Evolutionary conservation across 2,113 vertebrate species (phyloP).

Genomic region (Alectura lathami): DNA sequence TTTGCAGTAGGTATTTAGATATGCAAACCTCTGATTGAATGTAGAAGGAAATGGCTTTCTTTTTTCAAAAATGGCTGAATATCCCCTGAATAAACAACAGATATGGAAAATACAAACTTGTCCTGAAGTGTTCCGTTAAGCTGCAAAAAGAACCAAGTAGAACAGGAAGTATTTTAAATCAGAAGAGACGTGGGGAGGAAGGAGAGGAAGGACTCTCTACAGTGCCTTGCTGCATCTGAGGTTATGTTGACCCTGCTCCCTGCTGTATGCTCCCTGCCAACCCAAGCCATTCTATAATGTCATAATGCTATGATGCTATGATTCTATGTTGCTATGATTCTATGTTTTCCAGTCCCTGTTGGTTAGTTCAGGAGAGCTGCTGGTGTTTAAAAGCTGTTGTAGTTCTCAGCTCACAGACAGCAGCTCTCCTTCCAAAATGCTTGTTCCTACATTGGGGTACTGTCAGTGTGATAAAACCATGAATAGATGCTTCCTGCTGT

Average conservation of each 20-base stretch:
- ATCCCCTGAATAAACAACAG: not conserved
- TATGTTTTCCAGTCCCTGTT: not conserved
- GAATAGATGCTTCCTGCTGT: not conserved
- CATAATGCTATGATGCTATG: too few species aligned
- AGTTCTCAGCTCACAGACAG: too few species aligned
- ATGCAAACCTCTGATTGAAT: not conserved
- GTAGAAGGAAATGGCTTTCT: not conserved
- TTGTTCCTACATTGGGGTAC: not conserved
- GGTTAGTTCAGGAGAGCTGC: not conserved
- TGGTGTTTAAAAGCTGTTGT: not conserved
- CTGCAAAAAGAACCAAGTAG: not conserved
- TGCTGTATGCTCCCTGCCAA: too few species aligned
- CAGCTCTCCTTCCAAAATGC: not conserved
- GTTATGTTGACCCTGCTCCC: too few species aligned
- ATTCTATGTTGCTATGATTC: too few species aligned
- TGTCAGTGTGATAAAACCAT: not conserved
- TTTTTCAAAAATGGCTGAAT: not conserved
- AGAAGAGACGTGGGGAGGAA: rapidly evolving
- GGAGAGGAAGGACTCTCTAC: not conserved
- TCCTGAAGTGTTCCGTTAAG: not conserved
- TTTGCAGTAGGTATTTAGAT: not conserved
- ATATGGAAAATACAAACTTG: not conserved
- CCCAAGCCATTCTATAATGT: too few species aligned
- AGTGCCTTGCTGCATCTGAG: not conserved
- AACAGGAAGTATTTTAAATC: not conserved